These are phyloP conservation scores for Holacanthus passer DNA, from an alignment of 2,113 vertebrate genomes.

Conservation along the genomic window DNA sequence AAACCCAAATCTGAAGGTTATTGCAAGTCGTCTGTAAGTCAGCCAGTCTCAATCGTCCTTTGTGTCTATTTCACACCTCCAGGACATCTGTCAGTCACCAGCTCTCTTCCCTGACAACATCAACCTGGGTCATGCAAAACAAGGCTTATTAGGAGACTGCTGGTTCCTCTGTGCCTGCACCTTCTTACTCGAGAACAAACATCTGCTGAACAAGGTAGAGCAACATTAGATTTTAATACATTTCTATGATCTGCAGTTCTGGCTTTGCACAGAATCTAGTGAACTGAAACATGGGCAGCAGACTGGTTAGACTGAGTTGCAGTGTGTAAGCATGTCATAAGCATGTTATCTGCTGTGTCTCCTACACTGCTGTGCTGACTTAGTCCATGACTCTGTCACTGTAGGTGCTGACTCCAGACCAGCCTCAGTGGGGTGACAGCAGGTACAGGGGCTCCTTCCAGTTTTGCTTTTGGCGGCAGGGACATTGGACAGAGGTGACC, in stretches of 20 bases:
- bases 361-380: background rate
- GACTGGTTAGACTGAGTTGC: background rate
- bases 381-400: slow-evolving; percentile 21
- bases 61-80: slow-evolving; percentile 27
- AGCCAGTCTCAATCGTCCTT: background rate
- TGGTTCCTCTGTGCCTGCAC: slow-evolving; percentile 97
- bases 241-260: too few species aligned
- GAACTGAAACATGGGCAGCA: too few species aligned
- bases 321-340: too few species aligned
- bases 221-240: too few species aligned
- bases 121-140: slow-evolving; percentile 89
- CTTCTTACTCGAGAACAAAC: slow-evolving; percentile 89
- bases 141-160: slow-evolving; percentile 96
- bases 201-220: slow-evolving; percentile 90
- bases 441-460: slow-evolving; percentile 89
- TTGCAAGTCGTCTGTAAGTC: background rate
- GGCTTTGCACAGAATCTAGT: too few species aligned
- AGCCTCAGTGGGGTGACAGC: slow-evolving; percentile 89
- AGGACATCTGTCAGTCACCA: slow-evolving; percentile 92
- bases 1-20: background rate
- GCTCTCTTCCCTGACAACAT: slow-evolving; percentile 86
- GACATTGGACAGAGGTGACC: slow-evolving; percentile 91
- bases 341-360: background rate
- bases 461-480: slow-evolving; percentile 91
- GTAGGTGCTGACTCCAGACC: slow-evolving; percentile 91